phyloP scores from a whole-genome alignment of 2,113 vertebrate genomes.

The Rhabdomys dilectus region DNA sequence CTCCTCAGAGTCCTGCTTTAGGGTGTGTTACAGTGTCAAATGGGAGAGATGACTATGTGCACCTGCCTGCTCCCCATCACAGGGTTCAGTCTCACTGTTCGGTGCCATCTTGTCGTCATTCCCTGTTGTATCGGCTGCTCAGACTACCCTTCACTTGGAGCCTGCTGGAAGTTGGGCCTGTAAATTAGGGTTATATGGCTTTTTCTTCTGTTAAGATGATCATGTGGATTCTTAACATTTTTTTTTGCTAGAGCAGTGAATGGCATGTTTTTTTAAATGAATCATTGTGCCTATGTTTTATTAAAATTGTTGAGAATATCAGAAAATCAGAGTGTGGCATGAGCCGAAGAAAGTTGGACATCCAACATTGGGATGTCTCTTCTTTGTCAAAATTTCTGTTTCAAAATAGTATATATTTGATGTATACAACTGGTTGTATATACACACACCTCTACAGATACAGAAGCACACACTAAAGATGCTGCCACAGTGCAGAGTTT shows the following conservation, averaged over 20 bases:
- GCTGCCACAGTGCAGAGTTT: constrained; percentile 72
- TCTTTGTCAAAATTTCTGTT: constrained; percentile 90
- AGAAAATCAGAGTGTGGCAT: constrained; percentile 85
- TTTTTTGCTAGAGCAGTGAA: not conserved
- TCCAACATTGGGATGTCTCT: constrained; percentile 90
- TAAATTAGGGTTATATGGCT: not conserved
- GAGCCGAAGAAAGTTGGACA: constrained; percentile 87
- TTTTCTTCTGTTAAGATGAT: constrained; percentile 28
- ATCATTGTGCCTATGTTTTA: not conserved
- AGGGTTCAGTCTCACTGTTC: not conserved
- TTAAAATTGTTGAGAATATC: constrained; percentile 42
- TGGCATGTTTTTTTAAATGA: not conserved
- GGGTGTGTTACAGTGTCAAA: not conserved
- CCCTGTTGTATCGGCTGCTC: not conserved
- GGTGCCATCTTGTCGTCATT: not conserved
- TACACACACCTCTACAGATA: not conserved
- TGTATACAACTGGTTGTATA: not conserved
- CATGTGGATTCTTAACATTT: constrained; percentile 5
- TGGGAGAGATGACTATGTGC: not conserved
- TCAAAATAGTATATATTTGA: constrained; percentile 58
- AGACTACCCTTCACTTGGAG: not conserved
- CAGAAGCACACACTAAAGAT: not conserved
- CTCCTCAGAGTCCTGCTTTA: not conserved
- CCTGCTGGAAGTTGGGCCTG: not conserved
- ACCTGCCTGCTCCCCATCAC: not conserved